Base-by-base conservation (phyloP, 2,797 vertebrate species). In the Otolemur crassicaudatus region DNA sequence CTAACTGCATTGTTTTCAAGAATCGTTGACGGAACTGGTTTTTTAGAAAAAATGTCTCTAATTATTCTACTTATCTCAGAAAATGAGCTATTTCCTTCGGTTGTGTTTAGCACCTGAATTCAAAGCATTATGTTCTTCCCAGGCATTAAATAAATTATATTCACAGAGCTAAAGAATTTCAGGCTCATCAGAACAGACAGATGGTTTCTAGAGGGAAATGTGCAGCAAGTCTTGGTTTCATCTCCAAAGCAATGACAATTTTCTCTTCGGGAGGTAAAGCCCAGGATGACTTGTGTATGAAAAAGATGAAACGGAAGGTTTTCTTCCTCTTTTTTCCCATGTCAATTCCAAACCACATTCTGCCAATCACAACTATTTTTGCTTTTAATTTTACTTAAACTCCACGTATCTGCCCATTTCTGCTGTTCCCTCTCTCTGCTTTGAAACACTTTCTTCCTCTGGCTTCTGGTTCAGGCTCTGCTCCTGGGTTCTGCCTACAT, bases 21-120 rank as follows among this genome's bases (percentile, higher is more conserved):
- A 94, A 65, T 80, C 20, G 12, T 4, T 86, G 88, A 75, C 93
- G 25, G 91, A 25, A 60, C 88, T 40, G 67, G 7, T 92, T 96
- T 96, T 97, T 25, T 69, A 37, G 6, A 53, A 12, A 85, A 91
- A 77, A 5, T 81, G 63, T 43, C 87, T 90, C 56, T 83, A 37
- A 92, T 92, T 95, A 80, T 91, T 94, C 73, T 81, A 77, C 83
- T 94, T 97, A 56, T 60, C 72, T 97, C 49, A 86, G 22, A 92
- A 94, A 97, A 93, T 93, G 85, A 95, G 63, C 89, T 86, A 17
- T 31, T 95, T 90, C 40, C 17, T 88, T 95, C 20, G 56, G 34
- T 73, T 53, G 12, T 29, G 72, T 89, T 97, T 96, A 46, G 40
- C 79, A 96, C 63, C 43, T 92, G 25, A 87, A 70, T 87, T 95